Evolutionary conservation across 92 coral and sea anemone genomes (phyloP).

Genomic region (Nematostella vectensis): DNA sequence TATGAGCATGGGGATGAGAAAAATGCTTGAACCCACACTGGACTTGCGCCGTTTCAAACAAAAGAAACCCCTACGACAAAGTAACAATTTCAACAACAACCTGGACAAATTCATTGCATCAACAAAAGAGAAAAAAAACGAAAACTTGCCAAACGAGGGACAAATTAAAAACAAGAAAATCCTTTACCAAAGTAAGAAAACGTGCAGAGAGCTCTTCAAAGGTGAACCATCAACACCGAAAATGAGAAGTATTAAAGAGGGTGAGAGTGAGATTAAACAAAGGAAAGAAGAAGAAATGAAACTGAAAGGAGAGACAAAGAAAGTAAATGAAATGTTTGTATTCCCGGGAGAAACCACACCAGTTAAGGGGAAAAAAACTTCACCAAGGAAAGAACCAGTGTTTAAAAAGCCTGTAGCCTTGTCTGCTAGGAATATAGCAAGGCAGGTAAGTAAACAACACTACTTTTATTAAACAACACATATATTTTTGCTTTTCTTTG

Average conservation of each 20-base stretch:
- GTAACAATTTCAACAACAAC: too few species aligned
- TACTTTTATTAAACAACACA: background rate
- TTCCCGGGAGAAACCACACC: background rate
- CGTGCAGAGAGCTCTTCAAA: too few species aligned
- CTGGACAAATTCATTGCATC: too few species aligned
- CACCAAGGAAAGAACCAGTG: slow-evolving; percentile 1
- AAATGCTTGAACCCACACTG: slow-evolving; percentile 19
- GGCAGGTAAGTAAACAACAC: background rate
- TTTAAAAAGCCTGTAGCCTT: slow-evolving; percentile 10
- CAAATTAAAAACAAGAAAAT: background rate
- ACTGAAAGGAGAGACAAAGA: too few species aligned
- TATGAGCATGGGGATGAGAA: slow-evolving; percentile 15
- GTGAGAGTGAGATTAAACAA: too few species aligned
- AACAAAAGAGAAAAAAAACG: background rate
- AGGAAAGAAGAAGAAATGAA: too few species aligned
- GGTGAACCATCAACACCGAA: too few species aligned
- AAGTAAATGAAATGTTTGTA: too few species aligned
- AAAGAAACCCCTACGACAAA: background rate
- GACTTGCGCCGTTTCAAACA: background rate
- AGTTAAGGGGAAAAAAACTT: slow-evolving; percentile 1
- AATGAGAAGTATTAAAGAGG: too few species aligned
- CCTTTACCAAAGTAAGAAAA: background rate
- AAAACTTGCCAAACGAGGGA: background rate
- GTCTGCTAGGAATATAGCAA: slow-evolving; percentile 4
- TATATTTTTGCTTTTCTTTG: too few species aligned